Evolutionary conservation across 2,797 vertebrate species (phyloP).

Genomic region (Euphonia xanthogaster): DNA sequence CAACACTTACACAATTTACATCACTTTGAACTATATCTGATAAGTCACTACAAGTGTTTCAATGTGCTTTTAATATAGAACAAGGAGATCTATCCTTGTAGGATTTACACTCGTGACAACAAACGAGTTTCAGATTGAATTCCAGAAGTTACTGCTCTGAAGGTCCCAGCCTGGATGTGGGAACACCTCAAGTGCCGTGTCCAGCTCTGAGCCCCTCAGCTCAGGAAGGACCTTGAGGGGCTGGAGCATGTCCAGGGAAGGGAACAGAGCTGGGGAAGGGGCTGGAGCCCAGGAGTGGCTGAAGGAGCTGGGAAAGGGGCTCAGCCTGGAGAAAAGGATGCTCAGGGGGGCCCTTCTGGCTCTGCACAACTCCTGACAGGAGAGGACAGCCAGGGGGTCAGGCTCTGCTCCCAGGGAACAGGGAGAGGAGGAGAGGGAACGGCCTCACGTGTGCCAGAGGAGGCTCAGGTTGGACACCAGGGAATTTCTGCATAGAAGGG

Average conservation of each 20-base stretch:
- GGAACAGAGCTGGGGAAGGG: neutral
- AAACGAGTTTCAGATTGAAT: neutral
- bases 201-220: neutral
- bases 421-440: neutral
- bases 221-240: neutral
- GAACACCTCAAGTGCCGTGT: neutral
- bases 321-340: neutral
- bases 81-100: neutral
- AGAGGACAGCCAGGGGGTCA: rapidly evolving
- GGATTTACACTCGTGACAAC: neutral
- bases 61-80: neutral
- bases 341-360: neutral
- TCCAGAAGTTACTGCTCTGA: neutral
- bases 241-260: neutral
- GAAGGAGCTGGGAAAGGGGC: neutral
- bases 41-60: neutral
- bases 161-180: neutral
- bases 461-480: rapidly evolving
- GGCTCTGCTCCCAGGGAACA: neutral
- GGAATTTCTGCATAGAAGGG: neutral
- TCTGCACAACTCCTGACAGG: neutral
- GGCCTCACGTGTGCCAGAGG: neutral
- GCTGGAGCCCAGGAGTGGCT: neutral
- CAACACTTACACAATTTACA: neutral
- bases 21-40: neutral